Evolutionary conservation across 2,113 vertebrate genomes (phyloP).

Genomic region (Camarhynchus parvulus): DNA sequence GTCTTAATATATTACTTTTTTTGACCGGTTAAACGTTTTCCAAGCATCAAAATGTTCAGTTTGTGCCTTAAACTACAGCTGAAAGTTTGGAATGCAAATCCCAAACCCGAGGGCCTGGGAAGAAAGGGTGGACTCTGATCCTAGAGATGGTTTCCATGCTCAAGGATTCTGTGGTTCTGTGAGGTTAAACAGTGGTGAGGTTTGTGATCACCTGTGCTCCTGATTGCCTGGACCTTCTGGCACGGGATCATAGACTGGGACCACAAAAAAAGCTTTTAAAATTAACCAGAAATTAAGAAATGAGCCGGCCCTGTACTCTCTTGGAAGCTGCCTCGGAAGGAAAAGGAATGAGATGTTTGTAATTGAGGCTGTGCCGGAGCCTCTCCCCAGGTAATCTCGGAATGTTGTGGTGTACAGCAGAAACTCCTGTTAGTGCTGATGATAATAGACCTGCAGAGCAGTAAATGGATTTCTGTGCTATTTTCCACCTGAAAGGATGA

Average conservation of each 20-base stretch:
- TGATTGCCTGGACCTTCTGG: fast-evolving
- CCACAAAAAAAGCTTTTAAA: background rate
- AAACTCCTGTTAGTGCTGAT: background rate
- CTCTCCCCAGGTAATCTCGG: background rate
- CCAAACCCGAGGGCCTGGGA: fast-evolving
- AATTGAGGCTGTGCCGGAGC: background rate
- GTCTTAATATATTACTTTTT: background rate
- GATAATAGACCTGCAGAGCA: background rate
- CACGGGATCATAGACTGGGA: fast-evolving
- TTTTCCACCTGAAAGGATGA: background rate
- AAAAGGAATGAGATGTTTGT: background rate
- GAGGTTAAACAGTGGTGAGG: background rate
- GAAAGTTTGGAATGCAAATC: background rate
- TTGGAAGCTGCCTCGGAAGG: background rate
- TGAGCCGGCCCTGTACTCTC: background rate
- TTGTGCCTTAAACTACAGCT: background rate
- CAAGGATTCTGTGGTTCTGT: background rate
- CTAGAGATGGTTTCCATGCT: background rate
- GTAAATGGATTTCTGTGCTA: background rate
- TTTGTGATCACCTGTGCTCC: too few relatives aligned
- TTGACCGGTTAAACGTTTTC: background rate
- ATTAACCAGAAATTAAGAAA: background rate
- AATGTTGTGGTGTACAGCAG: background rate
- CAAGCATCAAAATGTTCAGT: background rate
- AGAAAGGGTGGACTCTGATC: background rate